Conservation (phyloP, 2,888 invertebrate species). For the Marronus borbonicus region DNA sequence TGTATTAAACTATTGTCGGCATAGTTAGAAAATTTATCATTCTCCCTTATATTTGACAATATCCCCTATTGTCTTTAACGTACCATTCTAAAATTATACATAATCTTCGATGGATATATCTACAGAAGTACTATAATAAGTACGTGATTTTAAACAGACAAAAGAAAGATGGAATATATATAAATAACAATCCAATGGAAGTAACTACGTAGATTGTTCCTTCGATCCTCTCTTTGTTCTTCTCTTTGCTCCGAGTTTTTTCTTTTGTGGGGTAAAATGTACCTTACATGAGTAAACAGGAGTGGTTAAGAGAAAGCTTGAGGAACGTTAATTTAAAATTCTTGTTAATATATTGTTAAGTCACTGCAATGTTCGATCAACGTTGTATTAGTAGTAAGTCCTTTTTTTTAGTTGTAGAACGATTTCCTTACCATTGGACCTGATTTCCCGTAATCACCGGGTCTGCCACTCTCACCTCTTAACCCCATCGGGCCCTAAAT, state of each 20-base stretch:
- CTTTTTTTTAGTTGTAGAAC: constrained; percentile 65
- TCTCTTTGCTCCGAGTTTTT: background rate
- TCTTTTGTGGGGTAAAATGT: background rate
- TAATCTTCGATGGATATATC: constrained; percentile 35
- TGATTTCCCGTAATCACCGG: constrained; percentile 82
- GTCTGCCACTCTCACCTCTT: constrained; percentile 82
- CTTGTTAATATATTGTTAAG: constrained; percentile 63
- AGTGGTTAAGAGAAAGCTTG: constrained; percentile 46
- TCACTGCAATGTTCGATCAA: constrained; percentile 68
- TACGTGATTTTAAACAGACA: background rate
- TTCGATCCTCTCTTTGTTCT: constrained; percentile 39
- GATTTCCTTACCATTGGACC: constrained; percentile 84
- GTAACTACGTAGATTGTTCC: constrained; percentile 57
- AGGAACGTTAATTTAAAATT: constrained; percentile 48
- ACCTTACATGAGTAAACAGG: constrained; percentile 2
- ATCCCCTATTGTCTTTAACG: background rate
- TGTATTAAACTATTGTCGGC: constrained; percentile 37
- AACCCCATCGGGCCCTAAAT: constrained; percentile 86
- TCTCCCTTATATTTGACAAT: background rate
- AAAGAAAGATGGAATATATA: constrained; percentile 36
- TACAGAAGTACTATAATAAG: constrained; percentile 14
- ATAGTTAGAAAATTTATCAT: constrained; percentile 31
- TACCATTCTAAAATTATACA: constrained; percentile 55
- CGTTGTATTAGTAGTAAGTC: constrained; percentile 54
- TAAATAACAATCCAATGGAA: constrained; percentile 61